Base-by-base conservation (phyloP, 2,888 invertebrate species). In the Dynastes maya region DNA sequence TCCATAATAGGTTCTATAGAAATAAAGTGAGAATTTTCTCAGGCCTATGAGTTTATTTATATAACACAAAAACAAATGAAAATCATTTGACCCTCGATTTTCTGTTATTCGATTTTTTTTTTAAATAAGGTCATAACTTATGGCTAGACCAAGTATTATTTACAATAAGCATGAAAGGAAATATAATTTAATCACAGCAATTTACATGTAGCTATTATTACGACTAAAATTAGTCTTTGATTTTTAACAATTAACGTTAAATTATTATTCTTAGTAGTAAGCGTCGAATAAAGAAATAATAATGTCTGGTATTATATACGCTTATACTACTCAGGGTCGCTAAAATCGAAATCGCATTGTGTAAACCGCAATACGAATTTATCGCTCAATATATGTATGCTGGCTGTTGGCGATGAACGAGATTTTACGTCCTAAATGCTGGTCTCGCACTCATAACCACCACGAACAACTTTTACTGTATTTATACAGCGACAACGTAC, bases 381-480 rank as follows among this genome's bases (percentile, higher is more conserved):
- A 63, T 63, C 29, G 63, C 2, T 45, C 45, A 45, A 45, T 45
- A 8, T 45, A 8, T 45, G 45, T 45, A 11, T 29, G 13, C 27
- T 32, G 5, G 5, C 63, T 74, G 27, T 40, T 27, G 13, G 45
- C 61, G 27, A 61, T 74, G 45, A 40, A 40, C 27, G n/a, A 13
- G 40, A 61, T 72, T 72, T 72, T 72, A 72, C 72, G 72, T 45
- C 72, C 72, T 61, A 58, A 61, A 72, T 72, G 61, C 6, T 49
- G 49, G 72, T 74, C 72, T 37, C 61, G 72, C 72, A 16, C 72
- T 61, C 72, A 74, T 74, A 61, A 74, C 49, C 61, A 61, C 72
- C 45, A 74, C 61, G 71, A 32, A 71, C 72, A 74, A 74, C 72
- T 74, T 74, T 74, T 74, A 74, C 72, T 61, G 51, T 68, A 53